Percentiles rank a stretch among this genome's conserved stretches.
These are phyloP conservation scores for Acronicta psi DNA, from an alignment of 2,888 invertebrate genomes.

Conservation along the genomic window DNA sequence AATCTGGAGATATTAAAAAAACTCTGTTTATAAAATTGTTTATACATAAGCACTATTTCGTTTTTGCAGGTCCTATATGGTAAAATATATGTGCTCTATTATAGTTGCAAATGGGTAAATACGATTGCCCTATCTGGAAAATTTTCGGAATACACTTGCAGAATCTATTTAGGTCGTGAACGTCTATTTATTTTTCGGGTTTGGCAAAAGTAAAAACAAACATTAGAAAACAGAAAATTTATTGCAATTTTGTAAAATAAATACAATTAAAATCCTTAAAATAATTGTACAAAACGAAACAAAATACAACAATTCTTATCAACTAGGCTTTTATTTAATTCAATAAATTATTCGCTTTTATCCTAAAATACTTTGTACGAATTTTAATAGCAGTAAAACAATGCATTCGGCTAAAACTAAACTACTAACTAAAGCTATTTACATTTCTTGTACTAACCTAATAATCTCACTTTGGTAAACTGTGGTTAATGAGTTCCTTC, in stretches of 20 bases:
- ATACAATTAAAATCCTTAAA: conserved; percentile 82
- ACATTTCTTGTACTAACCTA: conserved; percentile 76
- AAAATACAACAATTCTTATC: conserved; percentile 84
- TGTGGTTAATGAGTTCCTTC: conserved; percentile 85
- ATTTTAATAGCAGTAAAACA: conserved; percentile 62
- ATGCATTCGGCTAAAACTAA: conserved; percentile 49
- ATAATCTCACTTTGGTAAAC: conserved; percentile 90
- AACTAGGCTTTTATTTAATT: conserved; percentile 67
- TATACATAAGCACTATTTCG: no score
- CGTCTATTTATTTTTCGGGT: no score
- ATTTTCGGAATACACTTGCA: no score
- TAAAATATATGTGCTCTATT: no score
- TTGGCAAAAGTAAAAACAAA: conserved; percentile 45
- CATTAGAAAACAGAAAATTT: conserved; percentile 80
- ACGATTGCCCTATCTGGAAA: no score
- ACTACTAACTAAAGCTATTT: conserved; percentile 64
- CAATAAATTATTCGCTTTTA: conserved; percentile 80
- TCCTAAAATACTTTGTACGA: conserved; percentile 86
- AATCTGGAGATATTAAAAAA: no score
- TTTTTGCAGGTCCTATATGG: no score
- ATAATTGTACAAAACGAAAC: conserved; percentile 84
- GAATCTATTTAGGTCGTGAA: no score
- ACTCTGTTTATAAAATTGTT: no score
- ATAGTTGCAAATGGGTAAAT: no score
- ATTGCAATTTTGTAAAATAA: conserved; percentile 83